Evolutionary conservation across 2,113 vertebrate genomes (phyloP), one percentile per base, ranked within the genome.

Genomic region (Neotragus pygmaeus): DNA sequence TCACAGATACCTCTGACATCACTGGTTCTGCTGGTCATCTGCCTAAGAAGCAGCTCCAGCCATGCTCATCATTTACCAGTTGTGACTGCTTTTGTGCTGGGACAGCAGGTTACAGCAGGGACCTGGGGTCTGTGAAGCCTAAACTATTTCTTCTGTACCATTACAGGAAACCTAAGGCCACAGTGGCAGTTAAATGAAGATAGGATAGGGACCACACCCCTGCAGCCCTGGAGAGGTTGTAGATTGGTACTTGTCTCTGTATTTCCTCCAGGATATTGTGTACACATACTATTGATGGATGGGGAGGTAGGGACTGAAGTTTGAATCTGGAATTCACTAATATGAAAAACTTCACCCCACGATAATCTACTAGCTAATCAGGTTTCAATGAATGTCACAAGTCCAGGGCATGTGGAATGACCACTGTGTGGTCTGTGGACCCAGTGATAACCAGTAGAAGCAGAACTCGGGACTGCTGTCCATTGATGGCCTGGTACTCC

Each of bases 51-150:
- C 64, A 5, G n/a, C 0, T 36, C n/a, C 1, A 70, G 4, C 19
- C 64, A 70, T 21, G n/a, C 64, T 0, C 9, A 21, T 36, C 0
- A 0, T 70, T 70, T 2, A 2, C 9, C 9, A 21, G 9, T 21
- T 11, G n/a, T 21, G 9, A 70, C n/a, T 70, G 64, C 17, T 70
- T 70, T 70, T 70, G 64, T 70, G n/a, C 7, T 17, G 33, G 33
- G 30, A 64, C 0, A 64, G 15, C 33, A 64, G 15, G 16, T 64
- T 64, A 0, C 0, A 64, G 0, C 30, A 17, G 62, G 4, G 30
- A 64, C 30, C 7, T 64, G 2, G 3, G 15, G 62, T 64, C 7
- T 2, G 15, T 0, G 1, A 64, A 64, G 30, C 30, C 30, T 64
- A 1, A 64, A n/a, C 2, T n/a, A n/a, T 64, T n/a, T 64, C 27